Conservation (phyloP, 2,888 invertebrate genomes). For the Zygothrica quintamaculata region DNA sequence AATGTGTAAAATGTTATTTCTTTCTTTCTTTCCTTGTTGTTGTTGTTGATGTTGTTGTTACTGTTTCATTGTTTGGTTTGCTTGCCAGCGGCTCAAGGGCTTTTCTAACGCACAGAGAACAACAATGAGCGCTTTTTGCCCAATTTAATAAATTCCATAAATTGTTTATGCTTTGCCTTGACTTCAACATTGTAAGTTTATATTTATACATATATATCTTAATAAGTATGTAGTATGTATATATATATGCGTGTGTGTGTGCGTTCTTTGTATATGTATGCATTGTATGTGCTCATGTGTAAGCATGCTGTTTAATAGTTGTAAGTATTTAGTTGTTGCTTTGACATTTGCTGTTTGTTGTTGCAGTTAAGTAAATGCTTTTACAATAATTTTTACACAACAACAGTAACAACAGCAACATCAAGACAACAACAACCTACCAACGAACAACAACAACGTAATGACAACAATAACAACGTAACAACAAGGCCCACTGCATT, state of each 20-base stretch:
- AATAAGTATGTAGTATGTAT: conserved; percentile 13
- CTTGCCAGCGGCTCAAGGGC: conserved; percentile 49
- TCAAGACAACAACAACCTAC: conserved; percentile 5
- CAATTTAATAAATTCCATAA: conserved; percentile 82
- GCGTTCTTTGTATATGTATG: conserved; percentile 4
- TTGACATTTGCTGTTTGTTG: conserved; percentile 46
- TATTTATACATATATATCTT: too few species aligned
- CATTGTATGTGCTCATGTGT: neutral
- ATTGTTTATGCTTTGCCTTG: conserved; percentile 68
- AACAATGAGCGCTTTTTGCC: conserved; percentile 61
- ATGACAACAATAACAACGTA: too few species aligned
- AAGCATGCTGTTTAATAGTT: conserved; percentile 29
- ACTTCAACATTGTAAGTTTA: conserved; percentile 13
- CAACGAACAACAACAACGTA: too few species aligned
- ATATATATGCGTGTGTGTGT: neutral
- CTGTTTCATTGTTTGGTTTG: conserved; percentile 33
- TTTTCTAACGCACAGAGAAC: conserved; percentile 36
- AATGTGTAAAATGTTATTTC: conserved; percentile 36
- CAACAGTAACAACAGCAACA: neutral
- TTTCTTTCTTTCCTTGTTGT: too few species aligned
- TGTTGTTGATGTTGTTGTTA: conserved; percentile 21
- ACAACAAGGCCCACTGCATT: too few species aligned
- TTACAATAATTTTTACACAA: too few species aligned
- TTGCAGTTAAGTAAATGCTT: conserved; percentile 23
- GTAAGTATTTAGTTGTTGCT: conserved; percentile 32